A percentile compares a stretch with the other conserved stretches of the same genome.
phyloP scores from a whole-genome alignment of 2,797 vertebrate species.

The Sternotherus odoratus region DNA sequence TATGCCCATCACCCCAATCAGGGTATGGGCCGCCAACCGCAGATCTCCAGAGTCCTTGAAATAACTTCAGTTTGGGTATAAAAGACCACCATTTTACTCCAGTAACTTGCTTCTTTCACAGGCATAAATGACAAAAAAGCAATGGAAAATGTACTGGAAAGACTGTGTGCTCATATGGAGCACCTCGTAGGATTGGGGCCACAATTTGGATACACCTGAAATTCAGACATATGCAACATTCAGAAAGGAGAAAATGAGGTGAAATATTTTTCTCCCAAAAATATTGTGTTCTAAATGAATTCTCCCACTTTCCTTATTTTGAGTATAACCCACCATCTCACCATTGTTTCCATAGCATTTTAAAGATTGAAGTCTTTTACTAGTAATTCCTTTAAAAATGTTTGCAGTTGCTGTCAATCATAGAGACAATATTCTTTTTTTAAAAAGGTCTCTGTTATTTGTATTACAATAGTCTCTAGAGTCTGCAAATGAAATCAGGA shows the following conservation, averaged over 20 bases:
- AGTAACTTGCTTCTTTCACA: neutral
- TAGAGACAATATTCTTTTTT: neutral
- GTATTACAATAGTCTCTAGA: neutral
- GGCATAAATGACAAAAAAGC: neutral
- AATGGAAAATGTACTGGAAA: neutral
- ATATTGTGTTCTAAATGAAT: slow-evolving; percentile 46
- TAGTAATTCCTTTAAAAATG: neutral
- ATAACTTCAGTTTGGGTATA: neutral
- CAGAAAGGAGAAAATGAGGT: neutral
- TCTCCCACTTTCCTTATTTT: neutral
- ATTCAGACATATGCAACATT: slow-evolving; percentile 42
- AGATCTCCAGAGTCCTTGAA: too few species aligned
- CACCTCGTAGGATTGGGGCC: too few species aligned
- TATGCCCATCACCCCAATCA: too few species aligned
- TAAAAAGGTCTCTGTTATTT: neutral
- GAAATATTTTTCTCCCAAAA: neutral
- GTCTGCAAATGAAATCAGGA: too few species aligned
- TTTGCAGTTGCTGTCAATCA: neutral
- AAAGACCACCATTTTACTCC: neutral
- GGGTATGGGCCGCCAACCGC: too few species aligned
- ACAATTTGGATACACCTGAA: slow-evolving; percentile 16
- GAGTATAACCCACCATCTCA: neutral
- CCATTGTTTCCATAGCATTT: neutral
- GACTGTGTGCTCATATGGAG: neutral
- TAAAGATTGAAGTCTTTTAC: slow-evolving; percentile 29